Percentiles rank a stretch among this genome's conserved stretches.
phyloP scores from a whole-genome alignment of 23 tunicate species.

The Styela clava region DNA sequence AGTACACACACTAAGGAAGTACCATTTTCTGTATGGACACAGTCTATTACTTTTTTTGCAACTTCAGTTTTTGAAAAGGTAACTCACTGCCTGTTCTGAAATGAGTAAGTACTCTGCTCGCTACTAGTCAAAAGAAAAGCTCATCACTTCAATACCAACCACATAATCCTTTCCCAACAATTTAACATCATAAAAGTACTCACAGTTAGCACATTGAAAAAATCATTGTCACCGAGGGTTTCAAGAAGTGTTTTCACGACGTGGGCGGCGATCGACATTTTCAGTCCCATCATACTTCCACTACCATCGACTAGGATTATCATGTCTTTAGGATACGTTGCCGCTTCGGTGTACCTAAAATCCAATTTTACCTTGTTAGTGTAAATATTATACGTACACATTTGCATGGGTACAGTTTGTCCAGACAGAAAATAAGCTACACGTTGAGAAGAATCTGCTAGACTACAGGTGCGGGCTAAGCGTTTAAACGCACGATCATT shows the following conservation, averaged over 20 bases:
- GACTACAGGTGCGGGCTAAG: background rate
- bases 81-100: no score
- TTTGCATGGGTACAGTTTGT: background rate
- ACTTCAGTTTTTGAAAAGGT: no score
- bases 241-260: slow-evolving; percentile 53
- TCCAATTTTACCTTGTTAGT: background rate
- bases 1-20: no score
- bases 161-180: no score
- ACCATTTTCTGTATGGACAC: no score
- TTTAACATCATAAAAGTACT: no score
- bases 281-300: slow-evolving; percentile 93
- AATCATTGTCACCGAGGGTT: slow-evolving; percentile 78
- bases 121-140: no score
- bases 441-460: background rate
- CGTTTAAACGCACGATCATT: no score
- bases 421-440: background rate
- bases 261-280: slow-evolving; percentile 50
- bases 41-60: no score
- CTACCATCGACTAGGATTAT: slow-evolving; percentile 78
- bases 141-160: no score
- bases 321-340: slow-evolving; percentile 80
- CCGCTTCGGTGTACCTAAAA: slow-evolving; percentile 94
- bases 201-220: slow-evolving; percentile 83
- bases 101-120: no score
- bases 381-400: background rate